Evolutionary conservation across 92 coral and sea anemone species (phyloP).

Genomic region (Pocillopora meandrina): DNA sequence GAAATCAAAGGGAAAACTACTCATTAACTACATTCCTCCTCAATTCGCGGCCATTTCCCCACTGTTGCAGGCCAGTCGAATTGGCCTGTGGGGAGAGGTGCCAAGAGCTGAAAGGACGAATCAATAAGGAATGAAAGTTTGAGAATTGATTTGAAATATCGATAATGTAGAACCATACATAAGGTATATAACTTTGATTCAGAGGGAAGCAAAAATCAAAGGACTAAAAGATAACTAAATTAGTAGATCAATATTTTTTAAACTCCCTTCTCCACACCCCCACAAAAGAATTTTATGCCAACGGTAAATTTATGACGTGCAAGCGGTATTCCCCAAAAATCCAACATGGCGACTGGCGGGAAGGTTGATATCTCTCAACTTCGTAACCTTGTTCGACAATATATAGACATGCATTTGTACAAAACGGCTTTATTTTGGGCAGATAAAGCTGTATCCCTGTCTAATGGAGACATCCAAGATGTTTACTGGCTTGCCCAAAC

Average conservation of each 20-base stretch:
- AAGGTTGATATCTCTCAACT: constrained; percentile 97
- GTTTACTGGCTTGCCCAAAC: constrained; percentile 98
- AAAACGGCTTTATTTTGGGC: constrained; percentile 99
- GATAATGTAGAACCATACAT: background rate
- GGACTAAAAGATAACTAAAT: background rate
- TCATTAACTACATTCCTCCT: constrained; percentile 4
- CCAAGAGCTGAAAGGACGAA: background rate
- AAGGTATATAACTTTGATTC: background rate
- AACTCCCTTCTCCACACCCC: constrained; percentile 37
- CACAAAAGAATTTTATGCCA: constrained; percentile 7
- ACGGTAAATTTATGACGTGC: constrained; percentile 1
- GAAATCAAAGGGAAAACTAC: constrained; percentile 12
- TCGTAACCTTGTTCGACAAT: constrained; percentile 95
- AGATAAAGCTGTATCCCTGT: constrained; percentile 94
- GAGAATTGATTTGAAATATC: background rate
- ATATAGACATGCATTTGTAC: constrained; percentile 93
- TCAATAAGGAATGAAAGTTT: background rate
- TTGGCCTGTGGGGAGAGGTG: constrained; percentile 25
- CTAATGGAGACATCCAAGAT: constrained; percentile 93
- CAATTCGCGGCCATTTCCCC: constrained; percentile 31
- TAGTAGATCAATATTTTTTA: background rate
- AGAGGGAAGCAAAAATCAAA: background rate
- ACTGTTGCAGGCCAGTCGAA: background rate
- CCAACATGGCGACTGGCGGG: constrained; percentile 99
- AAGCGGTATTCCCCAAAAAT: constrained; percentile 62